phyloP scores from a whole-genome alignment of 2,888 invertebrate species.

The Archaeoteleia sp. region DNA sequence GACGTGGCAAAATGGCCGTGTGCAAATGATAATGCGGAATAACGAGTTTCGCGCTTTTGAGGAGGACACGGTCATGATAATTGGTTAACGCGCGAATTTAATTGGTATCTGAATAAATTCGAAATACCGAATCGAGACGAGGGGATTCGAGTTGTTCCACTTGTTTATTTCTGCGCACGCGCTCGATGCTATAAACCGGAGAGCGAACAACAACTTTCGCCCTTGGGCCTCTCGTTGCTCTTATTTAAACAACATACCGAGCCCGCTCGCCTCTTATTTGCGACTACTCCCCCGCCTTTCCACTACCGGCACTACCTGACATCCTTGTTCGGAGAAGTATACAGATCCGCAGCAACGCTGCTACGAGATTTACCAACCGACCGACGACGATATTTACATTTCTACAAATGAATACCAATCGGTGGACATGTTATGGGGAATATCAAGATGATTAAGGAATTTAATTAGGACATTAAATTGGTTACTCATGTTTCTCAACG shows the following conservation, averaged over 20 bases:
- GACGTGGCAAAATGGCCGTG: no score
- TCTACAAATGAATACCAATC: no score
- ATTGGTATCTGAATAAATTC: constrained; percentile 1
- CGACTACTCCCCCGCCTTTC: constrained; percentile 37
- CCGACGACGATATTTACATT: not conserved
- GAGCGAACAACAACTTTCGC: constrained; percentile 68
- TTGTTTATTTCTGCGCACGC: constrained; percentile 54
- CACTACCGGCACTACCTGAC: constrained; percentile 40
- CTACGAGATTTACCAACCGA: constrained; percentile 15
- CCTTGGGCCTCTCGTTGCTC: constrained; percentile 72
- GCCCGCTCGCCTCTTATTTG: constrained; percentile 69
- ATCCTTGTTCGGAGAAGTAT: constrained; percentile 37
- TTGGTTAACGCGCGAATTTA: not conserved
- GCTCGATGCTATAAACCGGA: constrained; percentile 37
- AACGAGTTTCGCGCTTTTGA: no score
- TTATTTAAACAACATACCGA: constrained; percentile 74
- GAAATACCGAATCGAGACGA: not conserved
- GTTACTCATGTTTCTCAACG: no score
- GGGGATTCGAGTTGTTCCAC: constrained; percentile 8
- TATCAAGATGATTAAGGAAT: no score
- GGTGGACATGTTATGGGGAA: no score
- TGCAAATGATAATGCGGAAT: no score
- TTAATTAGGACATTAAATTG: no score
- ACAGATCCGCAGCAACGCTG: constrained; percentile 21
- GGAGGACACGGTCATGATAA: not conserved